Base-by-base conservation (phyloP, 2,113 vertebrate genomes). In the Chionomys nivalis region DNA sequence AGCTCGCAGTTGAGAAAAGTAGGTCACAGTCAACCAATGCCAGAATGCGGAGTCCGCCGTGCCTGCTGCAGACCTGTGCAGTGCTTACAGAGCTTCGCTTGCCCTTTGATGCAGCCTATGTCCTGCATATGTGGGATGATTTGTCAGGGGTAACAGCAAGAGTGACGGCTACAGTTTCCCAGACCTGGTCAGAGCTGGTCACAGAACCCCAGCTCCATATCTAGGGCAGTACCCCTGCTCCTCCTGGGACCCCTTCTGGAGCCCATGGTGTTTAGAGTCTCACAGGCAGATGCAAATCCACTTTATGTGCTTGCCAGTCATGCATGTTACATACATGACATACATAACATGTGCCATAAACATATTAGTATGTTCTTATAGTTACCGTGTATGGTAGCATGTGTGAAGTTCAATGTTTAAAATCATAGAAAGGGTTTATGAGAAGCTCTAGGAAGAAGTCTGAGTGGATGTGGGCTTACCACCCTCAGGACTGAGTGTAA, bases 131-230 rank as follows among this genome's bases (percentile, higher is more conserved):
- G 1, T 1, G 4, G 23, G 58, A 28, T 12, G 7, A 9, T 7
- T 52, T 58, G 76, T 70, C 49, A 23, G 44, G 52, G 49, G 11
- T 4, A 49, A 63, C 1, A 17, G 4, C n/a, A 26, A 16, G 36
- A 36, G 24, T 52, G 0, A 21, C 3, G 0, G 5, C 14, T 23
- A 8, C 24, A 0, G 2, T 0, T 6, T 28, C 26, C 39, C 55
- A 4, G 13, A 58, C 49, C 31, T 19, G 0, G 7, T 36, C 4
- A 23, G 36, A 14, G 9, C n/a, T 42, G 33, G n/a, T 39, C 3
- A 17, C 11, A n/a, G 58, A 36, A 5, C 0, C 0, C 24, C 17
- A 63, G 1, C 28, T 13, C 23, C 14, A 21, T 58, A 24, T n/a
- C n/a, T 24, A 12, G 61, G 72, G 23, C 39, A 42, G 55, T 33